Evolutionary conservation across 2,113 vertebrate genomes (phyloP).

Genomic region (Tetrao urogallus): DNA sequence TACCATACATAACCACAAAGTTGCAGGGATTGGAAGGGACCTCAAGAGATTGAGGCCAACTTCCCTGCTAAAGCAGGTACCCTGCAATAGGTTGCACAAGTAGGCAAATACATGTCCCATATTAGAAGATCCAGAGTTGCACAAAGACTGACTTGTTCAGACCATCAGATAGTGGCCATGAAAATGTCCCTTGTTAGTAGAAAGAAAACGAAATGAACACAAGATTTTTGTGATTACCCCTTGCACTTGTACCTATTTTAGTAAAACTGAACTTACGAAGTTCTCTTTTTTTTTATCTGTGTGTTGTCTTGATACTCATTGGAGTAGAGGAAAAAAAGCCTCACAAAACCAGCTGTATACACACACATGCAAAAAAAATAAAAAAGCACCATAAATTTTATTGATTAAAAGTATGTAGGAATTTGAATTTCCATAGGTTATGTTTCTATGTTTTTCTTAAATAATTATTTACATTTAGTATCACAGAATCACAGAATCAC

Average conservation of each 20-base stretch:
- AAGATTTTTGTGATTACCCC: not conserved
- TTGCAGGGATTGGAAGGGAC: too few species aligned
- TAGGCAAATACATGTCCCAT: not conserved
- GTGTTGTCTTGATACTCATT: not conserved
- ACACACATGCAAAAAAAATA: too few species aligned
- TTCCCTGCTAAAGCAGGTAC: too few species aligned
- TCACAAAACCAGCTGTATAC: accelerated
- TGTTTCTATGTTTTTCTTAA: not conserved
- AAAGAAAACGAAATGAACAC: not conserved
- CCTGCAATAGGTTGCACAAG: too few species aligned
- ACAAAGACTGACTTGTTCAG: not conserved
- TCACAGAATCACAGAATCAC: too few species aligned
- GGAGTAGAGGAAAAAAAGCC: not conserved
- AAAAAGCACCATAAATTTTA: not conserved
- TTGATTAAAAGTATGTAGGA: not conserved
- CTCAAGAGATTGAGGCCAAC: too few species aligned
- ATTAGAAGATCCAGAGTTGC: not conserved
- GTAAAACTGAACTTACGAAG: not conserved
- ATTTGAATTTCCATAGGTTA: not conserved
- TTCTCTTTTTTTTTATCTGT: not conserved
- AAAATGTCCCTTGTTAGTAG: not conserved
- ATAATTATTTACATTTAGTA: not conserved
- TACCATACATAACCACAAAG: not conserved
- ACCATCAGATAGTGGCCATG: not conserved
- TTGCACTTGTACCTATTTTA: not conserved